These are phyloP conservation scores for Pantherophis vulpinus DNA, from an alignment of 2,797 vertebrate genomes.

Conservation along the genomic window DNA sequence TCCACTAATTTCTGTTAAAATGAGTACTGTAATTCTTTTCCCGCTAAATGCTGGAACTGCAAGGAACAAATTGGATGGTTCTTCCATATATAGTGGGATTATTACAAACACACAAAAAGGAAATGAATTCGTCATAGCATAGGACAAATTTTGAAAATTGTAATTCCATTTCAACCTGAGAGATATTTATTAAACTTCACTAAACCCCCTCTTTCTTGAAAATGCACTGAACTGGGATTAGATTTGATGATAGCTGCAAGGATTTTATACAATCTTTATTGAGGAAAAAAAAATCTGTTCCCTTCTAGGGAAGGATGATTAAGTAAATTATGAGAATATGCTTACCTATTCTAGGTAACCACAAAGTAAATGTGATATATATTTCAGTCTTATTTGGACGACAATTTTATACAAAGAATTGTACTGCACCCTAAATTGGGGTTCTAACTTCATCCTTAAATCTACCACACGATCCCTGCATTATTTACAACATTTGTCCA, in stretches of 20 bases:
- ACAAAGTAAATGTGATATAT: not conserved
- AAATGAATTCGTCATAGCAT: not conserved
- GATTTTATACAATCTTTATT: not conserved
- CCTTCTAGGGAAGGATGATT: not conserved
- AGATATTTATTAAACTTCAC: not conserved
- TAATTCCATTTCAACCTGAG: not conserved
- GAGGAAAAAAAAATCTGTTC: not conserved
- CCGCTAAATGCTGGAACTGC: not conserved
- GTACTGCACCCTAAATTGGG: not conserved
- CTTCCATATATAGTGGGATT: not conserved
- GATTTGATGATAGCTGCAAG: not conserved
- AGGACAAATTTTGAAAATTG: not conserved
- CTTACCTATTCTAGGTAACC: not conserved
- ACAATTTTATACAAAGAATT: not conserved
- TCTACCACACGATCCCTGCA: not conserved
- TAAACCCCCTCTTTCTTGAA: not conserved
- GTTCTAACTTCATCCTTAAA: not conserved
- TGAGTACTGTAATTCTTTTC: not conserved
- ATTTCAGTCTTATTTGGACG: not conserved
- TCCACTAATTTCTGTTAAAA: not conserved
- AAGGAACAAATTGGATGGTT: not conserved
- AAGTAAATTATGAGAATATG: not conserved
- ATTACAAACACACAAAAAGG: not conserved
- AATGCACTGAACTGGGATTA: not conserved
- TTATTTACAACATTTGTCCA: not conserved